These are phyloP conservation scores for Butorides virescens DNA, from an alignment of 2,113 vertebrate species.

Conservation along the genomic window DNA sequence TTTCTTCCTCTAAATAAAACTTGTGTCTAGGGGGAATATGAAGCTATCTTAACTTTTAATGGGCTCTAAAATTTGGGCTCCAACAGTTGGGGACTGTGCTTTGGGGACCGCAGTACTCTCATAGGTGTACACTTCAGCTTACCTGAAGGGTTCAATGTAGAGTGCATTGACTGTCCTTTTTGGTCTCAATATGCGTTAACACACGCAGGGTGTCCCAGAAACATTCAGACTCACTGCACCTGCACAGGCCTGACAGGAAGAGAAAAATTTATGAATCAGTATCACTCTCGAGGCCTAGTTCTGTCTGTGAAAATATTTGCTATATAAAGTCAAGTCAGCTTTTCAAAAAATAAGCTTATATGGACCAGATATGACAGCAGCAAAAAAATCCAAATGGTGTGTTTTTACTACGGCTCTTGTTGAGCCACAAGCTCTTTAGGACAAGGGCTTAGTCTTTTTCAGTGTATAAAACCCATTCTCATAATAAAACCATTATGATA, in stretches of 20 bases:
- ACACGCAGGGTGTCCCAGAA: not conserved
- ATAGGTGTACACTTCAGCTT: not conserved
- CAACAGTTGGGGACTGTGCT: not conserved
- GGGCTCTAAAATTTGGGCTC: not conserved
- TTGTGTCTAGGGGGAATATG: not conserved
- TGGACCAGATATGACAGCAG: not conserved
- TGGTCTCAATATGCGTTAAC: not conserved
- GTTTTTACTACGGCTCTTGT: not conserved
- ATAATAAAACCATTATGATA: slow-evolving; percentile 5
- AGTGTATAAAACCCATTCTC: not conserved
- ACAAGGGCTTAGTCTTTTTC: not conserved
- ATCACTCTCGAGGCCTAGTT: not conserved
- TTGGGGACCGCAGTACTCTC: not conserved
- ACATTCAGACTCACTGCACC: not conserved
- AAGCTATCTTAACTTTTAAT: not conserved
- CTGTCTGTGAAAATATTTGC: not conserved
- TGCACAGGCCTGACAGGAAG: not conserved
- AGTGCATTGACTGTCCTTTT: not conserved
- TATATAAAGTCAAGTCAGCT: not conserved
- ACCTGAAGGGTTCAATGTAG: not conserved
- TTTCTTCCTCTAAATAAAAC: not conserved
- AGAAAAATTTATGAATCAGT: not conserved
- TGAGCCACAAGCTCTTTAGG: not conserved
- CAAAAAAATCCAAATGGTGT: not conserved
- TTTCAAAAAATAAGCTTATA: not conserved